These are phyloP conservation scores for Netelia melanura DNA, from an alignment of 2,888 invertebrate genomes.

Conservation along the genomic window DNA sequence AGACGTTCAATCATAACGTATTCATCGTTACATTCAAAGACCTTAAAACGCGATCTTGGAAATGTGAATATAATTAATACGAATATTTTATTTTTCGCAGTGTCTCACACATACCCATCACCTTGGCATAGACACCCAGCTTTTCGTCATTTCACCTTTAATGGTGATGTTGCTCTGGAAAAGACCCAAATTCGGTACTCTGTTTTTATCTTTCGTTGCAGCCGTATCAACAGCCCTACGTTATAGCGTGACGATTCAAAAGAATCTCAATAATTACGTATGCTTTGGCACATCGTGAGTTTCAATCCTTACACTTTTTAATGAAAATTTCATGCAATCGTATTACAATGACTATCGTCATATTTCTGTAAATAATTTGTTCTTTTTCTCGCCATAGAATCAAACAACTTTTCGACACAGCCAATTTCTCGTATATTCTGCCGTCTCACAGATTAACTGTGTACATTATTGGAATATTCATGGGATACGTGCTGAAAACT, in stretches of 20 bases:
- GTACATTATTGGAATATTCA: constrained; percentile 89
- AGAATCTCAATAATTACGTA: constrained; percentile 88
- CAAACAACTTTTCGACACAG: constrained; percentile 88
- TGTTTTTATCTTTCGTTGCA: constrained; percentile 85
- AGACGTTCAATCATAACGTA: too few relatives aligned
- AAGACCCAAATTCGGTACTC: constrained; percentile 86
- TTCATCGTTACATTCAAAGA: too few relatives aligned
- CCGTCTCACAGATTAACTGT: constrained; percentile 89
- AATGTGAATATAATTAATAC: too few relatives aligned
- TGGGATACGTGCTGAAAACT: constrained; percentile 87
- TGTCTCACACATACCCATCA: constrained; percentile 91
- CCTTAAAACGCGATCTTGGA: too few relatives aligned
- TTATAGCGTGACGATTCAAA: constrained; percentile 87
- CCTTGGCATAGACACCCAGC: constrained; percentile 89
- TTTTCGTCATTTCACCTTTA: constrained; percentile 88
- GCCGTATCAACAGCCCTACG: constrained; percentile 87
- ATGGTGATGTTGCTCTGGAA: constrained; percentile 87
- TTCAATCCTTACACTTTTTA: neutral
- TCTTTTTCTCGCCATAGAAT: constrained; percentile 84
- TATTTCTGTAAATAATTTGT: neutral
- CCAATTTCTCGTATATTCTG: constrained; percentile 89
- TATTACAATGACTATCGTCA: neutral
- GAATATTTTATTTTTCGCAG: constrained; percentile 82
- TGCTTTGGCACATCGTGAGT: constrained; percentile 90
- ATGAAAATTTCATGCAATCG: neutral